A percentile compares a stretch with the other conserved stretches of the same genome.
Evolutionary conservation across 2,888 invertebrate species (phyloP).

Genomic region (Ichneumoninae sp.): DNA sequence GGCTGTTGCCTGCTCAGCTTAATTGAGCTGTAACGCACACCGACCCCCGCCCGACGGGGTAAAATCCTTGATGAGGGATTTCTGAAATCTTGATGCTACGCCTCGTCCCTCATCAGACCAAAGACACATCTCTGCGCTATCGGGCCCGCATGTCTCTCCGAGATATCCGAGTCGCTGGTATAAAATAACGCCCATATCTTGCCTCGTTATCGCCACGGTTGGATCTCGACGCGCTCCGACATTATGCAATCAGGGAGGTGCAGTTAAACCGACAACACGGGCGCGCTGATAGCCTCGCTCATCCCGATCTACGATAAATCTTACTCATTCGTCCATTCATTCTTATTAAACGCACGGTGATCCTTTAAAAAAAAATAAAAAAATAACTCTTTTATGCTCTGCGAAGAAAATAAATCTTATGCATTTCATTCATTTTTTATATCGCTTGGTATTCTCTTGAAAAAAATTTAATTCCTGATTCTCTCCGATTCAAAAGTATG

Average conservation of each 20-base stretch:
- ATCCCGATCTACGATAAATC: background rate
- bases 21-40: conserved; percentile 77
- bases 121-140: conserved; percentile 55
- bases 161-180: background rate
- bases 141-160: conserved; percentile 45
- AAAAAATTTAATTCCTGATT: too few relatives aligned
- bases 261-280: background rate
- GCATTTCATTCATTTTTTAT: too few relatives aligned
- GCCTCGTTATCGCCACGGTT: conserved; percentile 40
- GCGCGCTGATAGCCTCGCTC: background rate
- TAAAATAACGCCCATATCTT: conserved; percentile 53
- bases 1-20: conserved; percentile 74
- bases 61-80: conserved; percentile 39
- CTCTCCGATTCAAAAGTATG: too few relatives aligned
- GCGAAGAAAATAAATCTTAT: too few relatives aligned
- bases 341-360: too few relatives aligned
- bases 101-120: conserved; percentile 55
- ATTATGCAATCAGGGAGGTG: conserved; percentile 20
- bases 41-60: background rate
- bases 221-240: conserved; percentile 4
- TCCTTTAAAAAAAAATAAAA: too few relatives aligned
- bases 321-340: background rate
- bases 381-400: too few relatives aligned
- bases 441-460: too few relatives aligned
- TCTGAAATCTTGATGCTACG: conserved; percentile 40